Base-by-base conservation (phyloP, 2,113 vertebrate genomes). In the Nanger granti region DNA sequence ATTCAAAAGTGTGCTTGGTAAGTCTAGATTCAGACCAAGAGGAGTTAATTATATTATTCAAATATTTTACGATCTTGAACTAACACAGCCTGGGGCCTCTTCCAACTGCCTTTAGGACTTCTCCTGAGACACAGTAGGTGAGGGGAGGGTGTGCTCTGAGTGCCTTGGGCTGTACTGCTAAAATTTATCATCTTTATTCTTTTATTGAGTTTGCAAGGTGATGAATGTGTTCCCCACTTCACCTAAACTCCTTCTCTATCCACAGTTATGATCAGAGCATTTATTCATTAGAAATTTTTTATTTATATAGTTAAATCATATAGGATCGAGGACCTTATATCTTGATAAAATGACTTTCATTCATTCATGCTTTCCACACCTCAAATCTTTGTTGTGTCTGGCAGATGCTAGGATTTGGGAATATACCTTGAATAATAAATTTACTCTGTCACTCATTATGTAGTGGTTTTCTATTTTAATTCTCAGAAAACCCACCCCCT, bases 21-120 rank as follows among this genome's bases (percentile, higher is more conserved):
- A 82, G 12, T 64, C 59, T 62, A 93, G 66, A 69, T 83, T 92
- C 28, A 97, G n/a, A 73, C 62, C 69, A 10, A 95, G 7, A 13
- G 44, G 73, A 97, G 11, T 79, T 86, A 92, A 92, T 93, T 89
- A 84, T 37, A 91, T 59, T 82, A 97, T 69, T 92, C 29, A 86
- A 82, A 59, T 44, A 86, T 86, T 86, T 97, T 89, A 66, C 94
- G 49, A 80, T 12, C 69, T 82, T 24, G 47, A 37, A 60, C n/a
- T 94, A 86, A 54, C 60, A 62, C 37, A 80, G 34, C 18, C 82
- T 80, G 20, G 5, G 18, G n/a, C 10, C 34, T 41, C 14, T 83
- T 85, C 7, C n/a, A 49, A 49, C 9, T 80, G 37, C 24, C 80
- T 92, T 90, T 57, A 54, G 52, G 14, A 66, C 3, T 22, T 87